Percentiles rank a stretch among this genome's conserved stretches.
These are phyloP conservation scores for Graptemys geographica DNA, from an alignment of 2,797 vertebrate species.

Conservation along the genomic window DNA sequence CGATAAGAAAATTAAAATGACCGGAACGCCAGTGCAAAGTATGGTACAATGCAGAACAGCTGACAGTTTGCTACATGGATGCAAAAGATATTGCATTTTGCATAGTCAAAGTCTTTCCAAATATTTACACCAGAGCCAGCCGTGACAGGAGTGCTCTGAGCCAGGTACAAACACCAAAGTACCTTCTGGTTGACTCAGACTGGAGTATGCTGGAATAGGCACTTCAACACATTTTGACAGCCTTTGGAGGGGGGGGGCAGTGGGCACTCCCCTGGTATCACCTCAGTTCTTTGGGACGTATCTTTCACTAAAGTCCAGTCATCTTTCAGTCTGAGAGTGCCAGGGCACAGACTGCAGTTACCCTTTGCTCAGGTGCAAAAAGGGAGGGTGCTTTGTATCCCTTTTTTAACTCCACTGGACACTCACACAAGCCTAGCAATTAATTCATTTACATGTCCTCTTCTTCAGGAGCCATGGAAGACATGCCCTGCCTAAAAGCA, in stretches of 20 bases:
- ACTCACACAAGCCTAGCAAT: not conserved
- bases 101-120: not conserved
- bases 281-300: not conserved
- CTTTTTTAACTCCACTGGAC: not conserved
- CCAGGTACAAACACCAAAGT: not conserved
- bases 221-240: not conserved
- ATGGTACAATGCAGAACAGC: not conserved
- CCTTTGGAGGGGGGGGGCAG: not conserved
- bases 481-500: not conserved
- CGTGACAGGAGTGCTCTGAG: rapidly evolving
- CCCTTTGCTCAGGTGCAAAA: not conserved
- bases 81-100: not conserved
- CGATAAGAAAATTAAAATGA: not conserved
- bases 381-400: too few relatives aligned
- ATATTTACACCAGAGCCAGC: not conserved
- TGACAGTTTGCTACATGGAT: not conserved
- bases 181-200: not conserved
- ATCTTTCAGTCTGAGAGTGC: not conserved
- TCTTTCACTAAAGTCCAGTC: not conserved
- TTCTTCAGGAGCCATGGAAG: not conserved
- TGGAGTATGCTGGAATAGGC: not conserved
- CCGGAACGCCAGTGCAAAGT: not conserved
- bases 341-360: not conserved
- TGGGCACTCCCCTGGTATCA: not conserved
- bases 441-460: not conserved